phyloP scores from a whole-genome alignment of 2,113 vertebrate genomes.

The Gambusia affinis region DNA sequence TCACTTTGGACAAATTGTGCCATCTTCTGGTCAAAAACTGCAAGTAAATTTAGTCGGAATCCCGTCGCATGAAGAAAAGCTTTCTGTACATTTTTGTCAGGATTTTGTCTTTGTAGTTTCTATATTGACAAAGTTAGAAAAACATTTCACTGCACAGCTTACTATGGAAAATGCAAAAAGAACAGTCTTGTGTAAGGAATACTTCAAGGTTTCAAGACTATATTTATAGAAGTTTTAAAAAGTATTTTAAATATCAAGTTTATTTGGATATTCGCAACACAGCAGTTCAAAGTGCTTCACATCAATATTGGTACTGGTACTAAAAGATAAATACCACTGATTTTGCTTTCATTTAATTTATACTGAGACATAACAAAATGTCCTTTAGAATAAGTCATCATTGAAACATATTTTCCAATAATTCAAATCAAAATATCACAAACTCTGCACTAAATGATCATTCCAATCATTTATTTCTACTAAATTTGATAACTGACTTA shows the following conservation, averaged over 20 bases:
- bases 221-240: not conserved
- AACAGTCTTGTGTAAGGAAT: not conserved
- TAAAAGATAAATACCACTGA: no score
- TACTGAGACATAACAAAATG: not conserved
- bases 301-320: no score
- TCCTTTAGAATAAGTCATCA: not conserved
- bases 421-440: no score
- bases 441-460: no score
- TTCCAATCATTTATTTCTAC: no score
- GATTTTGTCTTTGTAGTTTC: not conserved
- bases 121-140: not conserved
- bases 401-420: no score
- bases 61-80: no score
- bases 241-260: no score
- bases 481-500: no score
- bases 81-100: not conserved
- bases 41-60: not conserved
- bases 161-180: not conserved
- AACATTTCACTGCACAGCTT: not conserved
- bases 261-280: no score
- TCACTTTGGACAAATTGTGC: conserved; percentile 8
- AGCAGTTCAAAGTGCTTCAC: no score
- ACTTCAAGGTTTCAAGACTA: no score
- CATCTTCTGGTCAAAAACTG: conserved; percentile 53
- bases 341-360: not conserved